Conservation (phyloP, 2,888 invertebrate species). For the Lymantria dispar region DNA sequence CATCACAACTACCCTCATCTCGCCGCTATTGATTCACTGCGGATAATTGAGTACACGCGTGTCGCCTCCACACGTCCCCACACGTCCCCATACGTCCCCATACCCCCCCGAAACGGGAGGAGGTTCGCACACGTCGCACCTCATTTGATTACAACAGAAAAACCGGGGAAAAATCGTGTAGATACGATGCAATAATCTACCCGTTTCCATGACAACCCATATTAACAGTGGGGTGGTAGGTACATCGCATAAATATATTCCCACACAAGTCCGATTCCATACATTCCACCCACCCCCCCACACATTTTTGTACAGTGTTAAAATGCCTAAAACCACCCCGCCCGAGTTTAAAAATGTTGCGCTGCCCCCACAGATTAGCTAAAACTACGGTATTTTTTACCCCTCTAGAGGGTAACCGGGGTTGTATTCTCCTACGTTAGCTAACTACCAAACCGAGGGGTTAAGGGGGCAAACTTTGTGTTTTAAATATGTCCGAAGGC, state of each 20-base stretch:
- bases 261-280: conserved; percentile 78
- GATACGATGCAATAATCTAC: conserved; percentile 78
- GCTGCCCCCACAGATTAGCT: conserved; percentile 82
- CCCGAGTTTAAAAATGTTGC: conserved; percentile 63
- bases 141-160: conserved; percentile 83
- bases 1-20: conserved; percentile 79
- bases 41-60: conserved; percentile 82
- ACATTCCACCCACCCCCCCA: conserved; percentile 52
- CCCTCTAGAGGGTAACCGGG: conserved; percentile 44
- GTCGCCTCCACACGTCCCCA: conserved; percentile 49
- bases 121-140: conserved; percentile 68
- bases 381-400: conserved; percentile 86
- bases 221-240: conserved; percentile 62
- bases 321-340: conserved; percentile 8
- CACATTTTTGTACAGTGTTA: neutral
- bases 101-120: conserved; percentile 1
- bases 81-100: conserved; percentile 24
- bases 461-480: conserved; percentile 67
- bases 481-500: conserved; percentile 82
- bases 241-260: conserved; percentile 79
- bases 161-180: conserved; percentile 81
- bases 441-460: conserved; percentile 79
- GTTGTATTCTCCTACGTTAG: conserved; percentile 43
- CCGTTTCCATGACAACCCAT: conserved; percentile 75
- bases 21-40: conserved; percentile 82